phyloP scores from a whole-genome alignment of 1,140 invertebrate genomes.

The Zaprionus tsacasi region DNA sequence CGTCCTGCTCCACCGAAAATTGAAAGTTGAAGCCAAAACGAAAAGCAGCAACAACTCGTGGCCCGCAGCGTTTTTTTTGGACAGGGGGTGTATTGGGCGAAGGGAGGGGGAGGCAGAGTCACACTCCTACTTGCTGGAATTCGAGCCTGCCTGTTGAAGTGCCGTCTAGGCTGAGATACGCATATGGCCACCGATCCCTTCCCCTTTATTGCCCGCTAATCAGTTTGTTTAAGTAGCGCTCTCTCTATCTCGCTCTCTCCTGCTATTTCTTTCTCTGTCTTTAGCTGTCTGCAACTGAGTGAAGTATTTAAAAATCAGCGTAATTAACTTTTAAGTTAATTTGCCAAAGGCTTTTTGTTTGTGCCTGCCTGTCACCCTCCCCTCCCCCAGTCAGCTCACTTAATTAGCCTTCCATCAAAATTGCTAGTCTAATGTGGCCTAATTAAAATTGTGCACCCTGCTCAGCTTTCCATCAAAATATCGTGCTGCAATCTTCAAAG shows the following conservation, averaged over 20 bases:
- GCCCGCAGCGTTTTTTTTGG: slow-evolving; percentile 12
- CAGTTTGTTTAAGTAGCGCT: slow-evolving; percentile 18
- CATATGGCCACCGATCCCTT: neutral
- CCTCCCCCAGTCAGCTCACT: neutral
- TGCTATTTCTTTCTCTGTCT: neutral
- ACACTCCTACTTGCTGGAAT: slow-evolving; percentile 12
- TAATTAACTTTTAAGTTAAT: slow-evolving; percentile 62
- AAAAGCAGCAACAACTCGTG: neutral
- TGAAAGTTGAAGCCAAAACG: slow-evolving; percentile 26
- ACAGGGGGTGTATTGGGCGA: neutral
- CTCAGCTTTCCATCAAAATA: neutral
- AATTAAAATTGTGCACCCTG: slow-evolving; percentile 5
- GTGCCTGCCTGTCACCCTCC: neutral
- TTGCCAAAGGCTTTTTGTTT: slow-evolving; percentile 24
- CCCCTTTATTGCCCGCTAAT: slow-evolving; percentile 26
- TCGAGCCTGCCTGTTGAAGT: slow-evolving; percentile 40
- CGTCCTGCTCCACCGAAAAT: slow-evolving; percentile 1
- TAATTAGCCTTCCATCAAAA: slow-evolving; percentile 35
- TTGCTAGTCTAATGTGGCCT: slow-evolving; percentile 6
- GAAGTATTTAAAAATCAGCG: slow-evolving; percentile 44
- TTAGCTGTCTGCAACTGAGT: slow-evolving; percentile 10
- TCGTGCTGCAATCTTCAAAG: slow-evolving; percentile 11
- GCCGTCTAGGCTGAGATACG: neutral
- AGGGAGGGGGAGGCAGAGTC: no score
- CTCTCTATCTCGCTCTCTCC: neutral